Conservation (phyloP, 2,888 invertebrate genomes). For the Melinaea marsaeus region DNA sequence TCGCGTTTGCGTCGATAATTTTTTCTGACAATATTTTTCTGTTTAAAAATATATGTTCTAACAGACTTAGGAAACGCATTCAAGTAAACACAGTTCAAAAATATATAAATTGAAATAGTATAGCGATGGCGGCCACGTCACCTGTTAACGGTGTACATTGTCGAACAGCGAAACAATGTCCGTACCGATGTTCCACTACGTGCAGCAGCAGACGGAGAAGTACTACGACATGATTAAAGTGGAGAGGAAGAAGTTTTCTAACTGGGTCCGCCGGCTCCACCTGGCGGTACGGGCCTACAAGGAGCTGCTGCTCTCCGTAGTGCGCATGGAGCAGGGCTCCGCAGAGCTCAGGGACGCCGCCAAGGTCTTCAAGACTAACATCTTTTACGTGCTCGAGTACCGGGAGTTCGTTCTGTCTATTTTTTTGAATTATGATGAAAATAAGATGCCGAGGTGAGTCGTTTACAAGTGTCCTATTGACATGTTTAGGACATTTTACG, state of each 20-base stretch:
- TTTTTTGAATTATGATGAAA: slow-evolving; percentile 88
- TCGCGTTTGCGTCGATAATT: too few species aligned
- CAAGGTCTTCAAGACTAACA: slow-evolving; percentile 91
- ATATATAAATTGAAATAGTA: too few species aligned
- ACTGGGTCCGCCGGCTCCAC: slow-evolving; percentile 93
- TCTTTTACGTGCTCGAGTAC: slow-evolving; percentile 96
- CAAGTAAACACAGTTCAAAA: too few species aligned
- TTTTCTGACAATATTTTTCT: too few species aligned
- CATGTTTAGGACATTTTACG: too few species aligned
- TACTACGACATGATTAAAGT: slow-evolving; percentile 89
- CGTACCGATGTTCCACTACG: slow-evolving; percentile 93
- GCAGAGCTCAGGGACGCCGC: slow-evolving; percentile 85
- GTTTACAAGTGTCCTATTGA: slow-evolving; percentile 1
- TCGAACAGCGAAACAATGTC: slow-evolving; percentile 92
- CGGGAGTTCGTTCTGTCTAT: slow-evolving; percentile 91
- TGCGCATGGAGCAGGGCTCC: slow-evolving; percentile 88
- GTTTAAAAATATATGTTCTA: too few species aligned
- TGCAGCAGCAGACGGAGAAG: slow-evolving; percentile 93
- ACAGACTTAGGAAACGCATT: too few species aligned
- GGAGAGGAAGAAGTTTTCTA: slow-evolving; percentile 89
- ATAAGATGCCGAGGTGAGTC: slow-evolving; percentile 89
- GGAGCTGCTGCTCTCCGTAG: slow-evolving; percentile 90
- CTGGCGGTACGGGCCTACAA: slow-evolving; percentile 87
- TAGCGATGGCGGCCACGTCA: too few species aligned
- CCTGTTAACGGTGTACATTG: not conserved